Conservation (phyloP, 2,113 vertebrate species). For the Phrynosoma platyrhinos region DNA sequence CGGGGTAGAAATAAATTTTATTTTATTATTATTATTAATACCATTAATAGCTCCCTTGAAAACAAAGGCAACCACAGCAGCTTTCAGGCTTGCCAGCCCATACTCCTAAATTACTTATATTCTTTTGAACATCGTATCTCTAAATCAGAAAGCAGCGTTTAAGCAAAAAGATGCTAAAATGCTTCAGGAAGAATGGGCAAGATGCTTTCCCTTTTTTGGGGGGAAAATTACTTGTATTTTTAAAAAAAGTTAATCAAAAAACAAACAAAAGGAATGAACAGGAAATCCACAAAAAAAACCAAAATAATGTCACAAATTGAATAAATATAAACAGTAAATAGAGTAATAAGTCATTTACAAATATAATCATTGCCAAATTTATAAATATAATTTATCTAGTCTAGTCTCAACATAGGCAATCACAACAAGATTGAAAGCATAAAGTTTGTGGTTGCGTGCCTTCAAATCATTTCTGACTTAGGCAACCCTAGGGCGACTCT, state of each 20-base stretch:
- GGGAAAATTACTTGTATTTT: no score
- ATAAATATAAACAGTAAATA: neutral
- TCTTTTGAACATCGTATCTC: conserved; percentile 3
- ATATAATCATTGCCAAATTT: neutral
- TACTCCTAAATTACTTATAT: neutral
- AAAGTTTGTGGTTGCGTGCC: no score
- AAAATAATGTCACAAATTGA: neutral
- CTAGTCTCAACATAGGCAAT: no score
- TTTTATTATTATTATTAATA: neutral
- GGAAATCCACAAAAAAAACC: neutral
- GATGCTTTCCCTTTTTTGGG: neutral
- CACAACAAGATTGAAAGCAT: no score
- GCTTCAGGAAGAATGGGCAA: neutral
- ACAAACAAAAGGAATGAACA: neutral
- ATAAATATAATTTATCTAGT: neutral
- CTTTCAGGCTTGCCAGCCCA: neutral
- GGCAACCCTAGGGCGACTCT: no score
- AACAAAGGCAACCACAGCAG: neutral
- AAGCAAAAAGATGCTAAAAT: conserved; percentile 15
- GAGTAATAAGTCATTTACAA: neutral
- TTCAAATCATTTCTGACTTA: no score
- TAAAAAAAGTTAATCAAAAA: neutral
- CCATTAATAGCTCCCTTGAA: conserved; percentile 21
- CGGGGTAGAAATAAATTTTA: no score
- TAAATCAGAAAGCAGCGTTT: neutral